A percentile compares a stretch with the other conserved stretches of the same genome.
phyloP scores from a whole-genome alignment of 2,113 vertebrate species.

The Ammodramus savannarum region DNA sequence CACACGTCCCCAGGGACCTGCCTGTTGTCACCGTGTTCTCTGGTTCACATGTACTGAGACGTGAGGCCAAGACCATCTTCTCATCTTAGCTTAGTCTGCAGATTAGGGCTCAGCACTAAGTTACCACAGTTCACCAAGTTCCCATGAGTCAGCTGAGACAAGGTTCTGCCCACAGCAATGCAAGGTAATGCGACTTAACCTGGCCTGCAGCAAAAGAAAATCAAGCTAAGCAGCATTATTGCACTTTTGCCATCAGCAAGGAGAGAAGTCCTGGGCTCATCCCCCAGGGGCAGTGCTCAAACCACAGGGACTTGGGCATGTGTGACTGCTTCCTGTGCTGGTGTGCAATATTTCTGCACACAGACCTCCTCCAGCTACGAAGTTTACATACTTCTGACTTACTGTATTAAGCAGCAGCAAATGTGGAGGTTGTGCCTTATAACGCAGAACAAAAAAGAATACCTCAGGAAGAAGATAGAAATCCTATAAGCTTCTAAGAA shows the following conservation, averaged over 20 bases:
- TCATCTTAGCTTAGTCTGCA: neutral
- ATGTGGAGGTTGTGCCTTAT: neutral
- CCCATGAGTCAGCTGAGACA: slow-evolving; percentile 39
- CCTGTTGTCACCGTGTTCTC: neutral
- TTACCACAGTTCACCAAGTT: slow-evolving; percentile 4
- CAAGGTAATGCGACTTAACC: neutral
- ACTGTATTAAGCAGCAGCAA: neutral
- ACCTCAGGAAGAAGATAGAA: neutral
- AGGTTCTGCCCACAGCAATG: neutral
- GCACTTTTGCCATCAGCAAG: neutral
- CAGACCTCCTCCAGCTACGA: neutral
- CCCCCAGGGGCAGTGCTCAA: neutral
- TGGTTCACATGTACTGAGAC: neutral
- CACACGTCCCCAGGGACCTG: neutral
- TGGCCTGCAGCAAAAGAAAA: neutral
- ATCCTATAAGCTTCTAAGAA: neutral
- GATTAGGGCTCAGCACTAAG: slow-evolving; percentile 20
- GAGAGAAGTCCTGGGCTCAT: neutral
- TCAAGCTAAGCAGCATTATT: neutral
- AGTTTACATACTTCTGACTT: neutral
- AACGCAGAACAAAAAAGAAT: neutral
- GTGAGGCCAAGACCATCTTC: neutral
- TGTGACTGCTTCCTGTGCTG: neutral
- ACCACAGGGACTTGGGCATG: neutral
- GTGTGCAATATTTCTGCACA: neutral